Base-by-base conservation (phyloP, 92 coral and sea anemone species). In the Paragorgia papillata region DNA sequence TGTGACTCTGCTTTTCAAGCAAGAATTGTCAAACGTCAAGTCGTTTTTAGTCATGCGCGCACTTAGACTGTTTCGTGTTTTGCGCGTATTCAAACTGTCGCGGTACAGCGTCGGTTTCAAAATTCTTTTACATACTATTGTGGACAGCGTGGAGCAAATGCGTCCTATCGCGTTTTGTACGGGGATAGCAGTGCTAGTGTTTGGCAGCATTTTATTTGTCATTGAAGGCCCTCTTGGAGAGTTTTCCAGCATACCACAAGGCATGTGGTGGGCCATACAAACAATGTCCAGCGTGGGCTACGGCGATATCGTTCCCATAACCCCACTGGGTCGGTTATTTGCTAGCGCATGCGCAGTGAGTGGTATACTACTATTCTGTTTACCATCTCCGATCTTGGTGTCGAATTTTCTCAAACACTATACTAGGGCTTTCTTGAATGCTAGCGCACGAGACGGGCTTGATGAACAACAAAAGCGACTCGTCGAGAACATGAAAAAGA, bases 241-340 rank as follows among this genome's bases (percentile, higher is more conserved):
- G 20, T 81, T 88, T 60, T 73, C 89, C 30, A 92, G 97, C 75
- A 92, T 92, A 27, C 97, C 97, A 18, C 88, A 85, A 33, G 74
- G 91, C 22, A 84, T 90, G 66, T 92, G 97, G 97, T 92, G 97
- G 96, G 85, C 89, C 4, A 73, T 92, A 3, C 89, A 90, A 28
- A 92, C 97, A 0, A 92, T 92, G 97, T 85, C 92, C 0, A 86
- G 89, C 19, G 97, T 92, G 0, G 97, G 97, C 0, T 92, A 92
- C 39, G 97, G 97, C 0, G 97, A 92, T 26, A 85, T 92, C 21
- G 89, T 80, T 6, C 97, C 97, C 21, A 31, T 55, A 12, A 92
- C 96, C 13, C 56, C 83, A 0, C 63, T 71, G 17, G 97, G 97
- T 8, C 87, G 85, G 28, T 62, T 90, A 9, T 85, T 92, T 0